Evolutionary conservation across 1,140 invertebrate species (phyloP).

Genomic region (Neodiprion lecontei): DNA sequence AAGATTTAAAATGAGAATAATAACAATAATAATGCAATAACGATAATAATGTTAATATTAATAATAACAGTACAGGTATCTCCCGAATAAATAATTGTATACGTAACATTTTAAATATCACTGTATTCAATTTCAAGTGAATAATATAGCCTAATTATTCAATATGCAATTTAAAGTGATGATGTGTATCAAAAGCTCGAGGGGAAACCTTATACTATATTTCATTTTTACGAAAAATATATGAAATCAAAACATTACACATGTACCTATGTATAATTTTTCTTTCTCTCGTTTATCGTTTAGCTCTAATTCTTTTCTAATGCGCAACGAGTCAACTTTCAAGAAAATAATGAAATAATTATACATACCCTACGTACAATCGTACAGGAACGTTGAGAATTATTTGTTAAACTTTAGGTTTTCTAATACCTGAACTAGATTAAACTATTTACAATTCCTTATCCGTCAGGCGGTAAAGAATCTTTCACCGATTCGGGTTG

Average conservation of each 20-base stretch:
- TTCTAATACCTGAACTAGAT: too few relatives aligned
- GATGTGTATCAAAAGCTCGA: conserved; percentile 33
- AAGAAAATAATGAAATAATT: too few relatives aligned
- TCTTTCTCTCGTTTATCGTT: neutral
- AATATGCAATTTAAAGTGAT: conserved; percentile 16
- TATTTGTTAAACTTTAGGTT: too few relatives aligned
- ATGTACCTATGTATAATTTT: conserved; percentile 28
- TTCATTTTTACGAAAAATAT: conserved; percentile 45
- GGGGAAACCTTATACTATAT: conserved; percentile 23
- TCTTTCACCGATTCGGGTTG: too few relatives aligned
- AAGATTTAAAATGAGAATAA: neutral
- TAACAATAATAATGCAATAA: neutral
- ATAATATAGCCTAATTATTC: conserved; percentile 16
- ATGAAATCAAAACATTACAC: conserved; percentile 33
- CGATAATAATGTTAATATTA: neutral
- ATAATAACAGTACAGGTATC: neutral
- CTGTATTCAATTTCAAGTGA: conserved; percentile 33
- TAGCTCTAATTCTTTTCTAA: too few relatives aligned
- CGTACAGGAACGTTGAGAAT: too few relatives aligned
- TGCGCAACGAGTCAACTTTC: too few relatives aligned
- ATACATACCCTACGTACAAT: too few relatives aligned
- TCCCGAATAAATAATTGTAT: neutral
- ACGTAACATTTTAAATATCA: conserved; percentile 37
- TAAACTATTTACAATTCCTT: too few relatives aligned
- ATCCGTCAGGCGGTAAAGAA: too few relatives aligned